phyloP scores from a whole-genome alignment of 1,140 invertebrate species.

The Drosophila bocqueti region DNA sequence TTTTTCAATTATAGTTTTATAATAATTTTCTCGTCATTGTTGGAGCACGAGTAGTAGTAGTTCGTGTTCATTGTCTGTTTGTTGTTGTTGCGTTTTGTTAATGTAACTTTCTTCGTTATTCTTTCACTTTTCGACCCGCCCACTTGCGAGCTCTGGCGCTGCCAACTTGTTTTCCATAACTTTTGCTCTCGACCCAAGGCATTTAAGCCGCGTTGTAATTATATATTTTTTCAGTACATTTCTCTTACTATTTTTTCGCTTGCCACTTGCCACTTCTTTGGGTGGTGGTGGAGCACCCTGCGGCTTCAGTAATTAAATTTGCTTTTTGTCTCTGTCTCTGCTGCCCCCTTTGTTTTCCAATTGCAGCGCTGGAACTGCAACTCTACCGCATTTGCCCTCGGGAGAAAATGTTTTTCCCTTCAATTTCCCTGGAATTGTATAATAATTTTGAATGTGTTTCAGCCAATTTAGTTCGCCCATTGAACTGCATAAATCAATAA shows the following conservation, averaged over 20 bases:
- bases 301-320: constrained; percentile 69
- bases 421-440: constrained; percentile 14
- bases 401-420: constrained; percentile 1
- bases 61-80: constrained; percentile 31
- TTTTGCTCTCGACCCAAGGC: constrained; percentile 68
- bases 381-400: background rate
- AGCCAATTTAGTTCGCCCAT: constrained; percentile 32
- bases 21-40: constrained; percentile 81
- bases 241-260: constrained; percentile 25
- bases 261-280: constrained; percentile 28
- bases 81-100: constrained; percentile 50
- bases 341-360: constrained; percentile 21
- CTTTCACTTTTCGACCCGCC: constrained; percentile 64
- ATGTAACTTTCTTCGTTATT: constrained; percentile 76
- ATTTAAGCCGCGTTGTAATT: constrained; percentile 74
- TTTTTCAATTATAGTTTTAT: constrained; percentile 77
- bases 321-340: constrained; percentile 35
- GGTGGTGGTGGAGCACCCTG: constrained; percentile 29
- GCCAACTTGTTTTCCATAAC: constrained; percentile 66
- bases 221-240: constrained; percentile 62
- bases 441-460: constrained; percentile 37
- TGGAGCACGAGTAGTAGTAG: constrained; percentile 30
- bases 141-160: constrained; percentile 37
- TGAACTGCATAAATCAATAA: constrained; percentile 69
- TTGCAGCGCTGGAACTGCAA: constrained; percentile 1